Evolutionary conservation across 2,888 invertebrate genomes (phyloP).

Genomic region (Hyles lineata): DNA sequence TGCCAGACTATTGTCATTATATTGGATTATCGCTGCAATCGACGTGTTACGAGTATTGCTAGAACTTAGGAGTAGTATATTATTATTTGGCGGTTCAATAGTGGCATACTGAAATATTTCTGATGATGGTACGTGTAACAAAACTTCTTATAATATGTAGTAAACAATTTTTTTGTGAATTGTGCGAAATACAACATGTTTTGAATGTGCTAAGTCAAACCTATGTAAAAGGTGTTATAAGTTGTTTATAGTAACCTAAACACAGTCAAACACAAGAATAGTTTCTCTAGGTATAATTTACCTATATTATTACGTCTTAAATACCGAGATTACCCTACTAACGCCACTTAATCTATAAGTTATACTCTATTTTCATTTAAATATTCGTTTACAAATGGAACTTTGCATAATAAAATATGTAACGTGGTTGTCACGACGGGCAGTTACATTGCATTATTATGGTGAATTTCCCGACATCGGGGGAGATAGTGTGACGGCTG

Average conservation of each 20-base stretch:
- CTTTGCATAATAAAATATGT: constrained; percentile 24
- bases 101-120: no score
- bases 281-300: no score
- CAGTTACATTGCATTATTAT: constrained; percentile 22
- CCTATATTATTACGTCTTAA: neutral
- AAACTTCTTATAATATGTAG: no score
- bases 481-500: constrained; percentile 3
- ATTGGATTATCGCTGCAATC: neutral
- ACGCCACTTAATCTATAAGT: neutral
- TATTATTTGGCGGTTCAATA: neutral
- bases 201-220: no score
- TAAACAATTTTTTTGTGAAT: no score
- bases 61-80: neutral
- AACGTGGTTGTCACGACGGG: constrained; percentile 13
- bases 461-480: constrained; percentile 9
- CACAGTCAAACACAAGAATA: no score
- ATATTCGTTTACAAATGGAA: neutral
- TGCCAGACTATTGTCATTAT: constrained; percentile 11
- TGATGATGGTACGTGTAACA: no score
- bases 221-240: no score
- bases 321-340: no score
- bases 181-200: no score
- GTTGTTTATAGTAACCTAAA: no score
- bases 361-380: neutral
- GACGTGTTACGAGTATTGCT: neutral